Conservation (phyloP, 2,797 vertebrate genomes). For the Phrynocephalus forsythii region DNA sequence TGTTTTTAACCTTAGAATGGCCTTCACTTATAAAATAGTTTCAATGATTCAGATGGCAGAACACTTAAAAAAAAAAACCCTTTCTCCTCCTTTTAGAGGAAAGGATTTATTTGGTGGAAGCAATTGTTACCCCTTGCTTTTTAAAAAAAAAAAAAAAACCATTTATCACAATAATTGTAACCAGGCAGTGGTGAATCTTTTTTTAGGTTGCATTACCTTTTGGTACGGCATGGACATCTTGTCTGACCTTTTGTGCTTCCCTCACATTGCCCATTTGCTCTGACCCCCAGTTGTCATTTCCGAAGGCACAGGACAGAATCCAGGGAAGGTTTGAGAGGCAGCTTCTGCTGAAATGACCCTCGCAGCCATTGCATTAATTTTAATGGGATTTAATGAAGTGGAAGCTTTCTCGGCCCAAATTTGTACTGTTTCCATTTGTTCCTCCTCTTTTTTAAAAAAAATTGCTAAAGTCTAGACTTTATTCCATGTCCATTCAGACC, state of each 20-base stretch:
- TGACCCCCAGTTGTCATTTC: not conserved
- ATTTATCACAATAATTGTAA: constrained; percentile 52
- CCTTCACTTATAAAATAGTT: constrained; percentile 69
- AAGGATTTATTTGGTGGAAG: constrained; percentile 66
- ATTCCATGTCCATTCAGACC: not conserved
- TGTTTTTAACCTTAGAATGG: constrained; percentile 74
- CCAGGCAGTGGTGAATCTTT: constrained; percentile 9
- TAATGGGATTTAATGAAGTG: not conserved
- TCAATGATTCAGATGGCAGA: constrained; percentile 68
- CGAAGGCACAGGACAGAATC: not conserved
- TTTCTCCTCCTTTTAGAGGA: constrained; percentile 49
- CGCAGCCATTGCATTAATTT: not conserved
- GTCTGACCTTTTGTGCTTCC: constrained; percentile 30
- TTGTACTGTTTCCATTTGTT: not conserved
- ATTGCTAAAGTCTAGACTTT: not conserved
- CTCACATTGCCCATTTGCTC: constrained; percentile 16
- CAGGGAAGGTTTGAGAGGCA: not conserved
- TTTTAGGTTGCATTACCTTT: constrained; percentile 33
- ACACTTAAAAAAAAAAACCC: constrained; percentile 41
- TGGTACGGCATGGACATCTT: constrained; percentile 10
- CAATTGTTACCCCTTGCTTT: constrained; percentile 39
- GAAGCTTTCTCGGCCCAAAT: not conserved
- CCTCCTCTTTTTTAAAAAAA: not conserved
- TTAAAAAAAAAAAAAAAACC: not conserved
- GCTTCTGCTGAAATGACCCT: not conserved